Base-by-base conservation (phyloP, 2,113 vertebrate genomes). In the Hepsetus odoe region DNA sequence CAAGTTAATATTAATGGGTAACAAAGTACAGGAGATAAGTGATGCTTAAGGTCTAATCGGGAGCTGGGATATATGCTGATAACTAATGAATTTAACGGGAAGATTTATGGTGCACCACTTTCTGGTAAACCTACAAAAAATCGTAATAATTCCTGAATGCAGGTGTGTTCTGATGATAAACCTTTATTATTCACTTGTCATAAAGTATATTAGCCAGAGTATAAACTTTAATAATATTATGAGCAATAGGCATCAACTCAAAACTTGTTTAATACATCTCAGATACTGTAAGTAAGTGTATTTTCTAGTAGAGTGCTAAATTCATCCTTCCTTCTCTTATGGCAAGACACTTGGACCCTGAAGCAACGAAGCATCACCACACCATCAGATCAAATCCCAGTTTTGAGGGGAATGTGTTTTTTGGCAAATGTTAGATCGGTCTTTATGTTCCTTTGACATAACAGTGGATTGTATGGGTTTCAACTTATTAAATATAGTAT, bases 11-110 rank as follows among this genome's bases (percentile, higher is more conserved):
- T 88, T 91, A 84, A 85, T 82, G 28, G 76, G 85, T 85, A 86
- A 61, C 92, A 92, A 92, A 91, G 92, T 88, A 77, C 92, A 91
- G 67, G 35, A 86, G 90, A 93, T 92, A 92, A 90, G 82, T 83
- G 40, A 66, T 28, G 61, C 44, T 44, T 67, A 30, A 44, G 20
- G 65, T 18, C 38, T 59, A 46, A 79, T 8, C 11, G 59, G 59
- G 40, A 72, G 79, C 66, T 74, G 73, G 85, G 68, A 53, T 55
- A 75, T 49, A 76, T 46, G 3, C 72, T 65, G 76, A 85, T 26
- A 4, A 76, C 28, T 28, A 38, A 71, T 83, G 33, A 38, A 65
- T 65, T 65, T 20, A 38, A 20, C 35, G 12, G n/a, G 18, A 62
- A 82, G 40, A 69, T 80, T 77, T 77, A 82, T 70, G 49, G 40